Percentiles rank a stretch among this genome's conserved stretches.
Conservation (phyloP, 1,140 invertebrate species). For the Drosophila arawakana region DNA sequence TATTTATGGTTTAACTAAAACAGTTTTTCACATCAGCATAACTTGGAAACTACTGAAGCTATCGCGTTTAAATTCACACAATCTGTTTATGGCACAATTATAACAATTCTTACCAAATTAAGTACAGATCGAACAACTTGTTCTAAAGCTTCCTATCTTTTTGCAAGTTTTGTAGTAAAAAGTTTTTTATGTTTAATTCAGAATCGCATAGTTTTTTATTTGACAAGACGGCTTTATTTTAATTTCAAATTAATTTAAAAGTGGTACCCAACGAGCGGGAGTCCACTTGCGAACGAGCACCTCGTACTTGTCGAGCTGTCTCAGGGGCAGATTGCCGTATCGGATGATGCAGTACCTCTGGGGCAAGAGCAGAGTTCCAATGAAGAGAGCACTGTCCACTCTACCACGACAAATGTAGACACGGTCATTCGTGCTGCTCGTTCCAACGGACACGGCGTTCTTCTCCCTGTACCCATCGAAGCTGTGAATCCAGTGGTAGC, state of each 20-base stretch:
- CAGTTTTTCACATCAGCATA: too few relatives aligned
- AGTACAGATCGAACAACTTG: too few relatives aligned
- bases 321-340: constrained; percentile 16
- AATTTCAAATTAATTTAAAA: not conserved
- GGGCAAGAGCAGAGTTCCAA: constrained; percentile 44
- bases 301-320: constrained; percentile 51
- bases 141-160: too few relatives aligned
- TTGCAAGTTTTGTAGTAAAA: too few relatives aligned
- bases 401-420: constrained; percentile 56
- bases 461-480: constrained; percentile 54
- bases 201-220: too few relatives aligned
- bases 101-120: too few relatives aligned
- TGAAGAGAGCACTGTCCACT: constrained; percentile 35
- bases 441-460: constrained; percentile 61
- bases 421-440: constrained; percentile 31
- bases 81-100: too few relatives aligned
- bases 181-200: too few relatives aligned
- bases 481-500: constrained; percentile 57
- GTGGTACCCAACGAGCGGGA: not conserved
- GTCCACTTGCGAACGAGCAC: constrained; percentile 44
- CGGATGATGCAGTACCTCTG: constrained; percentile 40
- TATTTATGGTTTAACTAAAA: too few relatives aligned
- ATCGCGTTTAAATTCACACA: too few relatives aligned
- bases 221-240: not conserved
- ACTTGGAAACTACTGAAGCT: too few relatives aligned